Conservation (phyloP, 2,113 vertebrate species). For the Pseudonaja textilis region DNA sequence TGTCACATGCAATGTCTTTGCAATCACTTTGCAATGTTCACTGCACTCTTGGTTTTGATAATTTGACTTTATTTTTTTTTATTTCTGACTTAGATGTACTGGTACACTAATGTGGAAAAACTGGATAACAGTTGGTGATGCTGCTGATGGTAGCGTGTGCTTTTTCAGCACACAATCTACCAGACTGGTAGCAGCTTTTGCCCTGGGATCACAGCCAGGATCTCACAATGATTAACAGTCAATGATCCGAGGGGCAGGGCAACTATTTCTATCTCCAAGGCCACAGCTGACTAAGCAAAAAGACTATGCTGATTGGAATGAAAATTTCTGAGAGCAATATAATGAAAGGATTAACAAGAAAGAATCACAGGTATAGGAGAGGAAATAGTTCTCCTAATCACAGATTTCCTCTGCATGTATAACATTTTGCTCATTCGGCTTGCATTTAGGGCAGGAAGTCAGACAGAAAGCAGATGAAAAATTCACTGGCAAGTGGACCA, state of each 20-base stretch:
- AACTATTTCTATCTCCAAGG: constrained; percentile 19
- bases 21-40: constrained; percentile 9
- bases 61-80: constrained; percentile 15
- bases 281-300: constrained; percentile 31
- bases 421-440: not conserved
- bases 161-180: not conserved
- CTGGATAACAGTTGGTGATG: too few relatives aligned
- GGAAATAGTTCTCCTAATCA: not conserved
- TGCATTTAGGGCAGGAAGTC: not conserved
- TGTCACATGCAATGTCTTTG: constrained; percentile 14
- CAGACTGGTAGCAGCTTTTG: constrained; percentile 5
- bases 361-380: not conserved
- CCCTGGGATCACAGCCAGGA: constrained; percentile 11
- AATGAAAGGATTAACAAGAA: constrained; percentile 24
- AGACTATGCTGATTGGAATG: constrained; percentile 8
- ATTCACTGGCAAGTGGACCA: not conserved
- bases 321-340: constrained; percentile 18
- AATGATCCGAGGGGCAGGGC: constrained; percentile 14
- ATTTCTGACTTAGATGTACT: constrained; percentile 25
- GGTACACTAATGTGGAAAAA: not conserved
- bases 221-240: constrained; percentile 28
- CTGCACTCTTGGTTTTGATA: constrained; percentile 5
- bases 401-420: not conserved
- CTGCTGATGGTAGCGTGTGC: not conserved
- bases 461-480: not conserved